Evolutionary conservation across 2,113 vertebrate genomes (phyloP), one percentile per base, ranked within the genome.

Genomic region (Myotis davidii): DNA sequence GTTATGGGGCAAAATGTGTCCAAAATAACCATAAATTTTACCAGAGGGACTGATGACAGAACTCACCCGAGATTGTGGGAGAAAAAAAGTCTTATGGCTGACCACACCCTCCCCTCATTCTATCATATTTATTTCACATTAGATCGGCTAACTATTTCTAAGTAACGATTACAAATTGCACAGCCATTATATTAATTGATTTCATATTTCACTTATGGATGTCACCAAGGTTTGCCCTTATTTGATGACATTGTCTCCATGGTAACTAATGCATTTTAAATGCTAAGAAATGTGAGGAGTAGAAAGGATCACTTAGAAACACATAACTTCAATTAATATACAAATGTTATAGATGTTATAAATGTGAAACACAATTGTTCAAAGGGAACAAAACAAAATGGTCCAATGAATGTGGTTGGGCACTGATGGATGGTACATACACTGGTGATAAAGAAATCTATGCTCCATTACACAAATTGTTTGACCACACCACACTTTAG

Each of bases 181-280:
- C 29, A 90, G 52, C 76, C 39, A 94, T 90, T 87, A 72, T 64
- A 91, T 90, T 89, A 96, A 90, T 94, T 92, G 90, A 97, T 83
- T 85, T 90, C 69, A 56, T 95, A 97, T 92, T 92, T 97, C 92
- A 88, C 64, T 96, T 92, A 32, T 82, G 34, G 76, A 61, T 88
- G 32, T 88, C 85, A 95, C 79, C 42, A 77, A 90, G 52, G 42
- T 61, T 97, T 97, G 52, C 81, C n/a, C n/a, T n/a, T n/a, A n/a
- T n/a, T n/a, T n/a, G n/a, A n/a, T n/a, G n/a, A n/a, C n/a, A n/a
- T n/a, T n/a, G n/a, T n/a, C n/a, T n/a, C n/a, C n/a, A n/a, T n/a
- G n/a, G n/a, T n/a, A n/a, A n/a, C n/a, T n/a, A n/a, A n/a, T n/a
- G n/a, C n/a, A n/a, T n/a, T n/a, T n/a, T n/a, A n/a, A n/a, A n/a